Conservation (phyloP, 2,888 invertebrate species). For the Aspidapion aeneum region DNA sequence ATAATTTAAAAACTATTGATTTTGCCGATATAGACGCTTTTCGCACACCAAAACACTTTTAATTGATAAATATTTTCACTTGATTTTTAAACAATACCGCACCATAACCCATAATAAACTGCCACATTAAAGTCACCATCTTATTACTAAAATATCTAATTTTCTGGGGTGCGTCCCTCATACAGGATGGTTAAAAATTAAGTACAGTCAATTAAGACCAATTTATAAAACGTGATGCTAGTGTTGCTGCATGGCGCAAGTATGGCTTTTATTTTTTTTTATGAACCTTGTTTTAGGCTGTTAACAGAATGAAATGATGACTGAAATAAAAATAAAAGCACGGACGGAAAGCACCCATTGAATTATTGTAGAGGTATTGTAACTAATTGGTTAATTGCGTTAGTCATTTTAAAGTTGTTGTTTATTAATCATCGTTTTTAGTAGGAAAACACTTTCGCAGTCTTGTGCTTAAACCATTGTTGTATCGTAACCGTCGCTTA, state of each 20-base stretch:
- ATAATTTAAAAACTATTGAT: no score
- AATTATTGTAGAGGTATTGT: no score
- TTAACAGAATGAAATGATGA: not conserved
- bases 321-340: not conserved
- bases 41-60: no score
- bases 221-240: constrained; percentile 23
- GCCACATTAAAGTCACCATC: constrained; percentile 13
- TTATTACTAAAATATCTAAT: constrained; percentile 1
- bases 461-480: no score
- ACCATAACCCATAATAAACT: constrained; percentile 20
- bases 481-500: no score
- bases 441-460: not conserved
- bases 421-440: not conserved
- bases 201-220: constrained; percentile 43
- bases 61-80: no score
- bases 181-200: constrained; percentile 48
- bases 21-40: no score
- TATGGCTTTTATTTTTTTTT: not conserved
- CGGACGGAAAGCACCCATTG: not conserved
- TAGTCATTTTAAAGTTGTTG: not conserved
- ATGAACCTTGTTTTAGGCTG: not conserved
- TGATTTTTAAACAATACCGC: constrained; percentile 14
- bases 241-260: not conserved
- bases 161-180: constrained; percentile 28
- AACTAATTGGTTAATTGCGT: not conserved